phyloP scores from a whole-genome alignment of 1,140 invertebrate species.

The Melanaphis sacchari region DNA sequence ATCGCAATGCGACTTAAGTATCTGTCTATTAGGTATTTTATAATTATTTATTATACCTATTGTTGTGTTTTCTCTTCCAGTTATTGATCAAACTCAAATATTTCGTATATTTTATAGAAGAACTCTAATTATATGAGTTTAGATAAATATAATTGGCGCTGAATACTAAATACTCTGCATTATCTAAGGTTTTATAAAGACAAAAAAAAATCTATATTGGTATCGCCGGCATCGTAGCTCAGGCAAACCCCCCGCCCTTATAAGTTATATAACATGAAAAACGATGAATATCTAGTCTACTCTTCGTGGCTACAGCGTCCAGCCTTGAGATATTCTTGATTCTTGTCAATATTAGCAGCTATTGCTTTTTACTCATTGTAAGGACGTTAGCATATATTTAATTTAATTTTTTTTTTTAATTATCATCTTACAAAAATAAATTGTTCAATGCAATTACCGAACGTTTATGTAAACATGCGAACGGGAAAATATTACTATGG shows the following conservation, averaged over 20 bases:
- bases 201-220: background rate
- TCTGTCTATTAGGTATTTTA: background rate
- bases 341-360: background rate
- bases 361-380: background rate
- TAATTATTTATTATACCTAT: background rate
- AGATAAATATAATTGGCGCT: background rate
- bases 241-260: background rate
- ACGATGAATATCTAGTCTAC: background rate
- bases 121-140: background rate
- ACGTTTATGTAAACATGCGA: background rate
- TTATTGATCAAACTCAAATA: constrained; percentile 6
- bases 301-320: background rate
- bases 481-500: background rate
- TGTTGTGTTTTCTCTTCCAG: background rate
- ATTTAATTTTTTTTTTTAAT: background rate
- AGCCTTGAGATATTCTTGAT: background rate
- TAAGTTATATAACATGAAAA: background rate
- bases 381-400: no score
- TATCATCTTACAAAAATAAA: background rate
- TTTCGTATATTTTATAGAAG: background rate
- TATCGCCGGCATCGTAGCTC: background rate
- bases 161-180: background rate
- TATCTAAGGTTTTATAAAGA: background rate
- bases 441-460: background rate
- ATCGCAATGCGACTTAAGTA: background rate